Evolutionary conservation across 2,797 vertebrate species (phyloP).

Genomic region (Brachyalestes nurse): DNA sequence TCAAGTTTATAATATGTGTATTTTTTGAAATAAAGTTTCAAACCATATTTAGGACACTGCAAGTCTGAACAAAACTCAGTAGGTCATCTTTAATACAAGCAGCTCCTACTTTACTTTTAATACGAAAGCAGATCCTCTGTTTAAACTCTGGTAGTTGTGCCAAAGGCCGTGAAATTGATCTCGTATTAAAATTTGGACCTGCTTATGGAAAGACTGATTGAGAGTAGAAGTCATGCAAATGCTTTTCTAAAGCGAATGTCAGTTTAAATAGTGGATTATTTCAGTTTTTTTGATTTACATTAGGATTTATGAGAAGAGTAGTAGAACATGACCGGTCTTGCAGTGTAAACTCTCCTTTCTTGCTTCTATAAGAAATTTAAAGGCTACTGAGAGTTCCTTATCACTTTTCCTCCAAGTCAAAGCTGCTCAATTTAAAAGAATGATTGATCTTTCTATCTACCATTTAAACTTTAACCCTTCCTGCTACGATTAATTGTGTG

Average conservation of each 20-base stretch:
- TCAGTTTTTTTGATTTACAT: not conserved
- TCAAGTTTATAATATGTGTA: no score
- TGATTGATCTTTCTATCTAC: no score
- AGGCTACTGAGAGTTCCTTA: not conserved
- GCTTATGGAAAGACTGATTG: not conserved
- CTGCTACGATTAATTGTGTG: no score
- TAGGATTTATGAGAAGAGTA: not conserved
- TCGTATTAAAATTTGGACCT: not conserved
- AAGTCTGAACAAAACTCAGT: not conserved
- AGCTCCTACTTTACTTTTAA: not conserved
- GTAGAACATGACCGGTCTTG: not conserved
- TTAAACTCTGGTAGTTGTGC: not conserved
- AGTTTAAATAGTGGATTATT: not conserved
- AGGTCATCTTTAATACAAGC: not conserved
- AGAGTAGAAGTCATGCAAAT: not conserved
- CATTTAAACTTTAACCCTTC: no score
- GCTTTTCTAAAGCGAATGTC: slow-evolving; percentile 14
- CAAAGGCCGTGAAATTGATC: not conserved
- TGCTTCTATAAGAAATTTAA: not conserved
- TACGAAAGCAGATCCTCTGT: not conserved
- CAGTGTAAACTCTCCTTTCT: not conserved
- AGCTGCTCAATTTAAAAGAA: not conserved
- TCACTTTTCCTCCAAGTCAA: not conserved
- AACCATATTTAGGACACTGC: not conserved
- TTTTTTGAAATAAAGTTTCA: not conserved